Percentiles rank a stretch among this genome's conserved stretches.
These are phyloP conservation scores for Globia sparganii DNA, from an alignment of 2,888 invertebrate species.

Conservation along the genomic window DNA sequence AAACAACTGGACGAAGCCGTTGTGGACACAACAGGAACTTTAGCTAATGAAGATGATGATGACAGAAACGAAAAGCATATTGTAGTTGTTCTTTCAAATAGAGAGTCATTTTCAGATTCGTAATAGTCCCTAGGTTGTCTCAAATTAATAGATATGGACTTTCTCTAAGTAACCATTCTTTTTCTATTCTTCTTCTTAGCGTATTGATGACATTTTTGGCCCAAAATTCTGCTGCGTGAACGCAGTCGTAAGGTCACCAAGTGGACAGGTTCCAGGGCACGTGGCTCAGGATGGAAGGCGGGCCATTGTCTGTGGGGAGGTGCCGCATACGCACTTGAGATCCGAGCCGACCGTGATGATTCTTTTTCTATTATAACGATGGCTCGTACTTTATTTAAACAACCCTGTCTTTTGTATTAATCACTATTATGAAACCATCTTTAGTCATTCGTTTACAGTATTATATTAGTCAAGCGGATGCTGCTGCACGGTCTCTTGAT, in stretches of 20 bases:
- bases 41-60: not conserved
- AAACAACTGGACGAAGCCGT: not conserved
- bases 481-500: conserved; percentile 5
- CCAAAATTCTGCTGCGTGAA: not conserved
- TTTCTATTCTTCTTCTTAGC: not conserved
- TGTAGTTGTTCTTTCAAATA: not conserved
- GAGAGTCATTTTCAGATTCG: not conserved
- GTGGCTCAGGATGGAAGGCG: not conserved
- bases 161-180: not conserved
- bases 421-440: not conserved
- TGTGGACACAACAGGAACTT: not conserved
- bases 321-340: not conserved
- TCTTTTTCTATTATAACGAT: not conserved
- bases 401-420: not conserved
- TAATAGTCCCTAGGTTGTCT: not conserved
- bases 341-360: not conserved
- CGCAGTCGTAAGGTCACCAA: not conserved
- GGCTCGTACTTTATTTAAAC: not conserved
- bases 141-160: not conserved
- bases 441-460: not conserved
- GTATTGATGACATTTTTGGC: not conserved
- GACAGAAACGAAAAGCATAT: not conserved
- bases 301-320: not conserved
- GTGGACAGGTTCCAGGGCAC: not conserved
- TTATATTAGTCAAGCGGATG: conserved; percentile 27